Base-by-base conservation (phyloP, 2,113 vertebrate genomes). In the Sus scrofa region DNA sequence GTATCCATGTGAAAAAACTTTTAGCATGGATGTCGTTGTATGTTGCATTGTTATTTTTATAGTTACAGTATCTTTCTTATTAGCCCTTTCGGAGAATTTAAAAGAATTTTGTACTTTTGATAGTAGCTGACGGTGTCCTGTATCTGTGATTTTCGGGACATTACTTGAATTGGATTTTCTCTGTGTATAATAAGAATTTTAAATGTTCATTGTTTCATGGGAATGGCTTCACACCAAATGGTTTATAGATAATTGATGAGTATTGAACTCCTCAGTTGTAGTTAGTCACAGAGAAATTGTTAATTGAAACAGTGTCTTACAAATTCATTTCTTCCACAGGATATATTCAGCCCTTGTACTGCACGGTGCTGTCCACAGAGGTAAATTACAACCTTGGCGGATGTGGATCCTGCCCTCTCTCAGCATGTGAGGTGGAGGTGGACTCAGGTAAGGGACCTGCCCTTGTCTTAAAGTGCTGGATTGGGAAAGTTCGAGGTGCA, bases 161-260 rank as follows among this genome's bases (percentile, higher is more conserved):
- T 86, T 44, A 92, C 27, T 68, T 89, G 88, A 86, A 39, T 44
- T 90, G 22, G 7, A 85, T 65, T 82, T 92, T 39, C 26, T 88
- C 18, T 79, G 32, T 12, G 4, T 82, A 82, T 77, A 82, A 39
- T 70, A 75, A 62, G 32, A 75, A 60, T 39, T 94, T 89, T 16
- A 71, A 44, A 39, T 65, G n/a, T 78, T 91, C 8, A 82, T 5
- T 93, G 26, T 86, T 82, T 87, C 37, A 74, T 68, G 34, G 77
- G 50, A 94, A 71, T 50, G 27, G 11, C 2, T 73, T n/a, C 19
- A 75, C 1, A 37, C 12, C n/a, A 50, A 82, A n/a, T 95, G 20
- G 20, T 16, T 89, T 63, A 86, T 54, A 86, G 44, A 89, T 37
- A 50, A 11, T 19, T 85, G 58, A 71, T 85, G 50, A 86, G 14